Evolutionary conservation across 2,888 invertebrate species (phyloP).

Genomic region (Toxonevra muliebris): DNA sequence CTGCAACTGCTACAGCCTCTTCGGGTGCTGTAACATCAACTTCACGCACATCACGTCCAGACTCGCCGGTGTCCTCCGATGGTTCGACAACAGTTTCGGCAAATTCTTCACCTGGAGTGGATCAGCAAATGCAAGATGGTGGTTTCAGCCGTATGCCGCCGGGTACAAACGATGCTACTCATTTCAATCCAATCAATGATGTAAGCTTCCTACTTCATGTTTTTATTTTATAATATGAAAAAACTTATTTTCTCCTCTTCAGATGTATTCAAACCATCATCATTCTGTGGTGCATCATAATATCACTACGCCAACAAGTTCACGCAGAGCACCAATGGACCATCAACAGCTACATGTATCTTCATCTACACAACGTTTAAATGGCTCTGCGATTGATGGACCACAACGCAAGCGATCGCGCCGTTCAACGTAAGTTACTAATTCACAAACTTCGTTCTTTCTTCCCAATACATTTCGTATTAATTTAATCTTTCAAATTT

Average conservation of each 20-base stretch:
- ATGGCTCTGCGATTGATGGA: constrained; percentile 65
- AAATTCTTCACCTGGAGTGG: constrained; percentile 80
- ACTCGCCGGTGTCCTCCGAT: constrained; percentile 65
- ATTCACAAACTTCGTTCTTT: background rate
- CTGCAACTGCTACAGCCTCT: constrained; percentile 4
- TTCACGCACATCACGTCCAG: constrained; percentile 50
- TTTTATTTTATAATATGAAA: no score
- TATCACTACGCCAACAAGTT: constrained; percentile 49
- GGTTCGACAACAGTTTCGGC: constrained; percentile 91
- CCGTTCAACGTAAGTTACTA: constrained; percentile 79
- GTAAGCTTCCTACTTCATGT: constrained; percentile 42
- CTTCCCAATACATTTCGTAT: constrained; percentile 4
- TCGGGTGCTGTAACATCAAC: constrained; percentile 17
- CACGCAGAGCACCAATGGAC: constrained; percentile 53
- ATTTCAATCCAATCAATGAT: constrained; percentile 65
- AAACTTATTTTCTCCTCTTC: constrained; percentile 30
- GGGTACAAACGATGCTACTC: constrained; percentile 50
- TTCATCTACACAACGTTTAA: constrained; percentile 47
- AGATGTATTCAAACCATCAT: constrained; percentile 61
- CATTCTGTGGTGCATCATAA: constrained; percentile 51
- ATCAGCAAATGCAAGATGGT: constrained; percentile 67
- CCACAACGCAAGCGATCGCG: constrained; percentile 90
- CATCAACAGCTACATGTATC: constrained; percentile 45
- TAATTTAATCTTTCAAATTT: constrained; percentile 15
- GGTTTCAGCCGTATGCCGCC: constrained; percentile 53